Base-by-base conservation (phyloP, 2,888 invertebrate species). In the Brachynemurus nebulosus region DNA sequence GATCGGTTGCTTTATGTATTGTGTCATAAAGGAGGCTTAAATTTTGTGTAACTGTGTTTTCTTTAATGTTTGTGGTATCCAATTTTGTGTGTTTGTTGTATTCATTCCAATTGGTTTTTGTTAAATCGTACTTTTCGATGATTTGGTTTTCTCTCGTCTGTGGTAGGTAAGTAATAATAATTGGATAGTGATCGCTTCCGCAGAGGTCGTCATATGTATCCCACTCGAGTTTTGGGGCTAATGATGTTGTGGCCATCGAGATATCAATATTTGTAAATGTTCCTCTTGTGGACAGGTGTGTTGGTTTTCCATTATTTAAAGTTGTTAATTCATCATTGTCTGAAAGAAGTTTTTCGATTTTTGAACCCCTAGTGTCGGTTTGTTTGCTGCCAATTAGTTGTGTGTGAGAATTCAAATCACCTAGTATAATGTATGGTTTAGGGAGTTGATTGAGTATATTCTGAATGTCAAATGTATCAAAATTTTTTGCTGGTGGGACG, bases 171-270 rank as follows among this genome's bases (percentile, higher is more conserved):
- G 17, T 30, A 20, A 53, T 50, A 12, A 44, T 16, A 4, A 50
- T 50, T 1, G 53, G 53, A 19, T 47, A 52, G 14, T 53, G 52
- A 27, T 54, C 52, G 12, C 49, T 51, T 12, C 45, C 45, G 23
- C 50, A 46, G 6, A 44, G 19, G 1, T 52, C 42, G 0, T 40
- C 20, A 0, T 36, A 1, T 4, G 33, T 42, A 11, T 45, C 8
- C 48, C 47, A 51, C 4, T 46, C 25, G 1, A 49, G 37, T 12
- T 11, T 12, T 34, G 5, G 7, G 16, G 48, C 40, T 3, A 53
- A 35, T 1, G 21, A 20, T 2, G 45, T 23, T 6, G 23, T 23
- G 23, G 23, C 6, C 9, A 23, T 9, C 12, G 27, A n/a, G 9
- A 27, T 27, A 27, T 27, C 27, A 27, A 27, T 27, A 27, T 27